Base-by-base conservation (phyloP, 2,113 vertebrate genomes). In the Ctenomys sociabilis region DNA sequence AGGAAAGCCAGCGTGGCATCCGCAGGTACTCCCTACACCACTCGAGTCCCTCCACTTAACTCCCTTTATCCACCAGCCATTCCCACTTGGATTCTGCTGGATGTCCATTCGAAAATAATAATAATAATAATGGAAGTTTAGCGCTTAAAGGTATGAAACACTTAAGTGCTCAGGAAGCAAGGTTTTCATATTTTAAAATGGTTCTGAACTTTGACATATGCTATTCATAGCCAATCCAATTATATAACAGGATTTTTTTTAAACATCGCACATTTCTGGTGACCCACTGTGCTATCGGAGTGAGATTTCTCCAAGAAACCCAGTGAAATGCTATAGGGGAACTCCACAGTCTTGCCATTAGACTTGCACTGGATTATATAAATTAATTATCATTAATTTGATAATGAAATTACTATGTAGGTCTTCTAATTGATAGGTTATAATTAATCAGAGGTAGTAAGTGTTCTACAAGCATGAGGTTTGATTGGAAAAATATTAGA, bases 381-480 rank as follows among this genome's bases (percentile, higher is more conserved):
- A 86, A 87, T 89, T 84, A n/a, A n/a, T n/a, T n/a, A n/a, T n/a
- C n/a, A n/a, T 94, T 35, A 93, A 93, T 90, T 87, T 94, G 19
- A 86, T 45, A 86, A 57, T 84, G 54, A 88, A 84, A 81, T 72
- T 63, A 83, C 73, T 64, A n/a, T 75, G 1, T 95, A 81, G 52
- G 13, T 49, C 52, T 94, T 40, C 72, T 72, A 77, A 64, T 83
- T 95, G 68, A 63, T 86, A 91, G 28, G 3, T 52, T 77, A 57
- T 83, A 84, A 91, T 52, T 88, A 81, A 88, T 93, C 81, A 92
- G 22, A 89, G 16, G 49, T 85, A 78, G n/a, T 87, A 85, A 80
- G 8, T 84, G 2, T 3, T 81, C 28, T 70, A 3, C 40, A 13
- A 45, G 89, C 16, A 52, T 24, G 73, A 45, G 5, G 26, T 77